Percentiles rank a stretch among this genome's conserved stretches.
These are phyloP conservation scores for Mallotus villosus DNA, from an alignment of 2,797 vertebrate species.

Conservation along the genomic window DNA sequence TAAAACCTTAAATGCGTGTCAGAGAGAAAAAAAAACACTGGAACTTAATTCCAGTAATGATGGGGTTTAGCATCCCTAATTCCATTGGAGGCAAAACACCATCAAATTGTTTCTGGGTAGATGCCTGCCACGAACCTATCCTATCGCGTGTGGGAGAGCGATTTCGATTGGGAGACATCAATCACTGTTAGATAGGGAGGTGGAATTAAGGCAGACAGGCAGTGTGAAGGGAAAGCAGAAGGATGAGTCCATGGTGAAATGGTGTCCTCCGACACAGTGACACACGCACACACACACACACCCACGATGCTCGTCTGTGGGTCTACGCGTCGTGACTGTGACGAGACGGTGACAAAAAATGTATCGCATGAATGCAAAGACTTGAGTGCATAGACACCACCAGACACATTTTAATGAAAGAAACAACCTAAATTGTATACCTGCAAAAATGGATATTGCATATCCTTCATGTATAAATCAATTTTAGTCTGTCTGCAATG, in stretches of 20 bases:
- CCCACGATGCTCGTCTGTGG: conserved; percentile 1
- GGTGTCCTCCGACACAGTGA: conserved; percentile 9
- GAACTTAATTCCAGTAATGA: conserved; percentile 37
- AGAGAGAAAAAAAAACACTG: conserved; percentile 20
- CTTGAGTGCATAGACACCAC: neutral
- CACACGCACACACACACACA: neutral
- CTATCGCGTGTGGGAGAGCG: conserved; percentile 43
- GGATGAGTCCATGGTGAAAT: conserved; percentile 9
- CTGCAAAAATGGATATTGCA: neutral
- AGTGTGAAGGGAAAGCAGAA: conserved; percentile 37
- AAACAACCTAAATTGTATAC: neutral
- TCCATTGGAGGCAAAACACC: conserved; percentile 59
- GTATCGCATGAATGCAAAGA: neutral
- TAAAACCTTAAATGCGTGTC: conserved; percentile 20
- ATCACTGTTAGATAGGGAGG: conserved; percentile 49
- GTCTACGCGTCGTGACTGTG: neutral
- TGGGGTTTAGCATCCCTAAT: conserved; percentile 53
- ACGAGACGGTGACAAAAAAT: neutral
- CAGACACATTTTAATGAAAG: neutral
- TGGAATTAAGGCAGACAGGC: conserved; percentile 44
- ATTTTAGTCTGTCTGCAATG: neutral
- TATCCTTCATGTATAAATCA: neutral
- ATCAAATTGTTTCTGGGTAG: conserved; percentile 62
- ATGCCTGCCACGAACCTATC: conserved; percentile 28
- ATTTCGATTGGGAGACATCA: conserved; percentile 58